These are phyloP conservation scores for Heteromurus nitidus DNA, from an alignment of 2,888 invertebrate genomes.

Conservation along the genomic window DNA sequence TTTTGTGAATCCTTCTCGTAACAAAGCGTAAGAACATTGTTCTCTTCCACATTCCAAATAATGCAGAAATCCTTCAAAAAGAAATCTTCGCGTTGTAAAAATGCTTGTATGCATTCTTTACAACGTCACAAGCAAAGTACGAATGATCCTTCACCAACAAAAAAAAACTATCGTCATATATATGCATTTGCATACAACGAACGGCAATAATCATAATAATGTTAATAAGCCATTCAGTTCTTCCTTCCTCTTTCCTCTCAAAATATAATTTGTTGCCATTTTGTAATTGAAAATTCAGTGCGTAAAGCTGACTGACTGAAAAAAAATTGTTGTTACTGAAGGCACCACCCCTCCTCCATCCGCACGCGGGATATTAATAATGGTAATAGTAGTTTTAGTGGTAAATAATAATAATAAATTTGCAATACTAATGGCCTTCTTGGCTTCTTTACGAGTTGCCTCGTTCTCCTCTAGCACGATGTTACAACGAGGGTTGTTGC, in stretches of 20 bases:
- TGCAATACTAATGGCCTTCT: slow-evolving; percentile 54
- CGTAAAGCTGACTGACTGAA: slow-evolving; percentile 33
- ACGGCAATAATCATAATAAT: slow-evolving; percentile 47
- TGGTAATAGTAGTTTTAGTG: slow-evolving; percentile 42
- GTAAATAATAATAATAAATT: slow-evolving; percentile 51
- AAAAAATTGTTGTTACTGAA: slow-evolving; percentile 37
- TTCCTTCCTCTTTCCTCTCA: slow-evolving; percentile 16
- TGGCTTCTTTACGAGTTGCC: slow-evolving; percentile 44
- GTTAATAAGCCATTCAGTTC: slow-evolving; percentile 49
- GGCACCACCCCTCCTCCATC: slow-evolving; percentile 24
- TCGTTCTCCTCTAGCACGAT: neutral
- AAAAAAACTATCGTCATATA: slow-evolving; percentile 6
- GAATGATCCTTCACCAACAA: slow-evolving; percentile 36
- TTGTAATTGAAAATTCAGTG: slow-evolving; percentile 45
- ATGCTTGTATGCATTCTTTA: no score
- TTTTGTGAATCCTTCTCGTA: neutral
- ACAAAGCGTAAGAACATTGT: slow-evolving; percentile 30
- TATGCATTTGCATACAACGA: slow-evolving; percentile 6
- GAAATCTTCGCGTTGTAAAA: no score
- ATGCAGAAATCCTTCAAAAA: neutral
- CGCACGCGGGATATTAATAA: slow-evolving; percentile 16
- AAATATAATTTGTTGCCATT: slow-evolving; percentile 1
- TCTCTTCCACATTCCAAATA: slow-evolving; percentile 31
- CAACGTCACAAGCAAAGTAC: no score
- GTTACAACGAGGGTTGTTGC: slow-evolving; percentile 49